A percentile compares a stretch with the other conserved stretches of the same genome.
Evolutionary conservation across 2,113 vertebrate species (phyloP).

Genomic region (Apeltes quadracus): DNA sequence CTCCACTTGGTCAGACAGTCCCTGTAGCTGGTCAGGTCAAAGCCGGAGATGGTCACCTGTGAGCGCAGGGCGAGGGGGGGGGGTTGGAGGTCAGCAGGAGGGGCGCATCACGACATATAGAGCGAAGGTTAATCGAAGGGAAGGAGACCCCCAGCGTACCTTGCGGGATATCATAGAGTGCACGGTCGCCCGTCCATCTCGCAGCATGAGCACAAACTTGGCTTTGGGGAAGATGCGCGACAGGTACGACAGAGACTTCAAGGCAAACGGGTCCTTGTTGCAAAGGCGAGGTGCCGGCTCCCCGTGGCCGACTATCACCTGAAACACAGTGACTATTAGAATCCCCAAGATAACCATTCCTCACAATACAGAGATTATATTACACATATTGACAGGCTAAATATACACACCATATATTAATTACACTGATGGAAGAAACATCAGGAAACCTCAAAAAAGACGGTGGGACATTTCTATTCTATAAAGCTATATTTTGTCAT

Average conservation of each 20-base stretch:
- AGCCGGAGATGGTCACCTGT: slow-evolving; percentile 91
- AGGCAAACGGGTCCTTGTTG: slow-evolving; percentile 93
- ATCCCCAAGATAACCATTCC: not conserved
- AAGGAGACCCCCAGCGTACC: slow-evolving; percentile 37
- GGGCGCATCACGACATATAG: not conserved
- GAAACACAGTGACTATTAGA: slow-evolving; percentile 48
- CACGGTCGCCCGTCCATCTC: slow-evolving; percentile 90
- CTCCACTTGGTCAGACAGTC: slow-evolving; percentile 96
- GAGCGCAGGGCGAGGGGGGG: not conserved
- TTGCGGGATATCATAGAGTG: slow-evolving; percentile 96
- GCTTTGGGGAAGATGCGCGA: slow-evolving; percentile 92
- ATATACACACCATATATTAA: not conserved
- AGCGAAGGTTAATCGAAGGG: not conserved
- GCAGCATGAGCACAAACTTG: slow-evolving; percentile 91
- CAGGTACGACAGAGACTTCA: slow-evolving; percentile 91
- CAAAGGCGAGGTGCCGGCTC: slow-evolving; percentile 91
- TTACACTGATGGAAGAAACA: not conserved
- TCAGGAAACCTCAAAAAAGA: not conserved
- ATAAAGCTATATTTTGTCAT: not conserved
- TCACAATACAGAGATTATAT: not conserved
- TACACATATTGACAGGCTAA: not conserved
- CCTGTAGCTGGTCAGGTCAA: slow-evolving; percentile 91
- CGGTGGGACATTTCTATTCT: not conserved
- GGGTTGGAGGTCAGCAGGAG: not conserved
- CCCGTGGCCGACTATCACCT: slow-evolving; percentile 94